These are phyloP conservation scores for Cacatua alba DNA, from an alignment of 2,113 vertebrate genomes.

Conservation along the genomic window DNA sequence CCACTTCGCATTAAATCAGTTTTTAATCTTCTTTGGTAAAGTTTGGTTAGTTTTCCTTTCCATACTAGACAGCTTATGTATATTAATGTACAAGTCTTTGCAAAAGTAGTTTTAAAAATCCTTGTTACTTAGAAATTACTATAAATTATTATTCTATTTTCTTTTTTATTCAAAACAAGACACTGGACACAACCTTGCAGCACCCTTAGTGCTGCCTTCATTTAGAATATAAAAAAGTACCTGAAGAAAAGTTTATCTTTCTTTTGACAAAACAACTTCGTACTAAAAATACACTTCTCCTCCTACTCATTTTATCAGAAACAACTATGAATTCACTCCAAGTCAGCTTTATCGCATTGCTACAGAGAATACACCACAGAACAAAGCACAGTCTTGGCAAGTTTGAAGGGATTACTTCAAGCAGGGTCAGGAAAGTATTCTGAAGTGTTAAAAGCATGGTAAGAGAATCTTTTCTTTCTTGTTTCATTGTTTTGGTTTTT, in stretches of 20 bases:
- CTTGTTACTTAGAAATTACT: background rate
- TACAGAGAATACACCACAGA: background rate
- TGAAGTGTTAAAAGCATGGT: background rate
- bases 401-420: background rate
- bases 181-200: background rate
- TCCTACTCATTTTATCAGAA: background rate
- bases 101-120: background rate
- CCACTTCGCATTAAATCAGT: background rate
- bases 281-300: background rate
- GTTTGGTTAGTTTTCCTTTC: background rate
- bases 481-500: background rate
- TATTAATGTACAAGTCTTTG: background rate
- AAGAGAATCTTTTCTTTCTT: background rate
- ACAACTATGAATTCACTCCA: background rate
- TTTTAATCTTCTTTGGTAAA: background rate
- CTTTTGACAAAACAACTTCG: background rate
- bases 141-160: background rate
- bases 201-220: background rate
- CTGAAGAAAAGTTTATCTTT: background rate
- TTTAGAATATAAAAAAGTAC: background rate
- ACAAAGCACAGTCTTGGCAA: background rate
- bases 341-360: background rate
- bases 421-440: background rate
- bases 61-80: background rate
- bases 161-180: background rate